phyloP scores from a whole-genome alignment of 2,888 invertebrate species.

The Catocala nupta region DNA sequence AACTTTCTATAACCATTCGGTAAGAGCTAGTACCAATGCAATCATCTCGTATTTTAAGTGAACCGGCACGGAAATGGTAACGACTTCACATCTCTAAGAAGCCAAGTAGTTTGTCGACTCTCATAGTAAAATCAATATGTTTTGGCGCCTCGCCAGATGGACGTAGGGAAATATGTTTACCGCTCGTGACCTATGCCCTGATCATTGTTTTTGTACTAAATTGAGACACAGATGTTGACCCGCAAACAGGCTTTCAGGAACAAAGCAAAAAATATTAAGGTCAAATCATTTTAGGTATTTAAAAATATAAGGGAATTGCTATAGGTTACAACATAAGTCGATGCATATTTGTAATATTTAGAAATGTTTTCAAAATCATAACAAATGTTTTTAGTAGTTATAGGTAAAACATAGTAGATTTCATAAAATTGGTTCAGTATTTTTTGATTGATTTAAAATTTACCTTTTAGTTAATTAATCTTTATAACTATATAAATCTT shows the following conservation, averaged over 20 bases:
- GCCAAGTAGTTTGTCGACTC: conserved; percentile 42
- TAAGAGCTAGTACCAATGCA: neutral
- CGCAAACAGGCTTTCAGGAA: conserved; percentile 19
- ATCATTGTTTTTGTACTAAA: conserved; percentile 68
- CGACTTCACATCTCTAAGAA: conserved; percentile 35
- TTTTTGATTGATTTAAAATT: too few species aligned
- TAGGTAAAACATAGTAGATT: too few species aligned
- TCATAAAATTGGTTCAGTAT: too few species aligned
- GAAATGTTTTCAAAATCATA: too few species aligned
- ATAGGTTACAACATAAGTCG: too few species aligned
- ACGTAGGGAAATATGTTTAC: conserved; percentile 68
- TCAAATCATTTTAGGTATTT: too few species aligned
- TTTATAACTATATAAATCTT: too few species aligned
- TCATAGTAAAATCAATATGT: conserved; percentile 65
- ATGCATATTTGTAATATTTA: too few species aligned
- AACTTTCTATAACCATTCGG: too few species aligned
- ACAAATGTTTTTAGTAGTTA: too few species aligned
- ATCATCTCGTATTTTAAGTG: conserved; percentile 14
- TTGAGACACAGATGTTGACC: conserved; percentile 54
- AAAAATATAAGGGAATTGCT: too few species aligned
- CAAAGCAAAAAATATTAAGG: neutral
- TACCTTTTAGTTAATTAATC: too few species aligned
- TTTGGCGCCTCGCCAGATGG: conserved; percentile 61
- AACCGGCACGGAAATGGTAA: conserved; percentile 25
- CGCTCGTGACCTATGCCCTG: conserved; percentile 58